These are phyloP conservation scores for Sapajus apella DNA, from an alignment of 2,113 vertebrate species.

Conservation along the genomic window DNA sequence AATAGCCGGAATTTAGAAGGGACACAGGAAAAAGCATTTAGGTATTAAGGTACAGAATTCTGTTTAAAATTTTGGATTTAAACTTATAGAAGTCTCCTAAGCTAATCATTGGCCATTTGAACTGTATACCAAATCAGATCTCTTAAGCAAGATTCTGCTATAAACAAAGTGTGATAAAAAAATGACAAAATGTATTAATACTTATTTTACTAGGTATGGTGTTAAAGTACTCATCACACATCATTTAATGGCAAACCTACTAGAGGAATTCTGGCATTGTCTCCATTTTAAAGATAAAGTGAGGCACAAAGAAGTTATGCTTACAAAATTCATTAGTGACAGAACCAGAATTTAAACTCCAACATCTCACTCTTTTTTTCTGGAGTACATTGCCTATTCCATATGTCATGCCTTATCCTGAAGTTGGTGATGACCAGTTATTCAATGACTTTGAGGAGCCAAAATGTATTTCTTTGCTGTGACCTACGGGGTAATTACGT, in stretches of 20 bases:
- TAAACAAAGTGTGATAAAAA: background rate
- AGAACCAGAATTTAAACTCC: background rate
- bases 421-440: background rate
- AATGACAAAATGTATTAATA: background rate
- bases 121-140: background rate
- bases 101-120: background rate
- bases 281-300: background rate
- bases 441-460: background rate
- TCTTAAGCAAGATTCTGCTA: background rate
- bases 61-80: constrained; percentile 17
- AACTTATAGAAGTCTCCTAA: background rate
- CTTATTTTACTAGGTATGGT: background rate
- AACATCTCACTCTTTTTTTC: background rate
- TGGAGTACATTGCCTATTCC: background rate
- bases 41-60: background rate
- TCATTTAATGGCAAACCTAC: background rate
- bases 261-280: background rate
- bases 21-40: background rate
- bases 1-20: background rate
- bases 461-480: background rate
- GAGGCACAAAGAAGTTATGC: background rate
- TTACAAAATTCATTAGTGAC: background rate
- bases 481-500: background rate
- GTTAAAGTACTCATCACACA: background rate
- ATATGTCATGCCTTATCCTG: background rate